Evolutionary conservation across 2,888 invertebrate genomes (phyloP), one percentile per base, ranked within the genome.

Genomic region (Bedellia somnulentella): DNA sequence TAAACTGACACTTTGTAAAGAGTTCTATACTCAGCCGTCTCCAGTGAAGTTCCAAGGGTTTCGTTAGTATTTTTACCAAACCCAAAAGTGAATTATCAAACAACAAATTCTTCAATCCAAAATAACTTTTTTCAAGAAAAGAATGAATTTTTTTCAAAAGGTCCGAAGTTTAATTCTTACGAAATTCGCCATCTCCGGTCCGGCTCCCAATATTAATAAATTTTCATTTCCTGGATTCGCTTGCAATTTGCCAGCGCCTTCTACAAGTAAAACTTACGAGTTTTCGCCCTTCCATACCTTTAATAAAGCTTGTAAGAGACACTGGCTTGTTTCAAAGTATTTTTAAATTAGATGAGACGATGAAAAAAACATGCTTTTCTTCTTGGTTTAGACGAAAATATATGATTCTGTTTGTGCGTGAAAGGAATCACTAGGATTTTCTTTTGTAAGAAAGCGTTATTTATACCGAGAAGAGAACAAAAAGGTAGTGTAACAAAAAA

Each of bases 141-240:
- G n/a, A n/a, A n/a, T n/a, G n/a, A n/a, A n/a, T n/a, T n/a, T n/a
- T n/a, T n/a, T n/a, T n/a, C n/a, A n/a, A n/a, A n/a, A n/a, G n/a
- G n/a, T n/a, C n/a, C n/a, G n/a, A n/a, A n/a, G n/a, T n/a, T n/a
- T n/a, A n/a, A n/a, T n/a, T n/a, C n/a, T n/a, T n/a, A n/a, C n/a
- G n/a, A n/a, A n/a, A n/a, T n/a, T n/a, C n/a, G n/a, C n/a, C n/a
- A n/a, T n/a, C n/a, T 11, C 8, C 18, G 18, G 18, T 18, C 18
- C 18, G 31, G 24, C 47, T 58, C 57, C 57, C 67, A 71, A 75
- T 75, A 71, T 73, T 68, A 73, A 73, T 75, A 75, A 75, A 73
- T 75, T 71, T 68, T 68, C 66, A 67, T 75, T 66, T 52, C 45
- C 54, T 44, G 59, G 63, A 64, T 64, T 67, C 59, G 57, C 57